A percentile compares a stretch with the other conserved stretches of the same genome.
These are phyloP conservation scores for Leptinotarsa lineolata DNA, from an alignment of 1,140 invertebrate species.

Conservation along the genomic window DNA sequence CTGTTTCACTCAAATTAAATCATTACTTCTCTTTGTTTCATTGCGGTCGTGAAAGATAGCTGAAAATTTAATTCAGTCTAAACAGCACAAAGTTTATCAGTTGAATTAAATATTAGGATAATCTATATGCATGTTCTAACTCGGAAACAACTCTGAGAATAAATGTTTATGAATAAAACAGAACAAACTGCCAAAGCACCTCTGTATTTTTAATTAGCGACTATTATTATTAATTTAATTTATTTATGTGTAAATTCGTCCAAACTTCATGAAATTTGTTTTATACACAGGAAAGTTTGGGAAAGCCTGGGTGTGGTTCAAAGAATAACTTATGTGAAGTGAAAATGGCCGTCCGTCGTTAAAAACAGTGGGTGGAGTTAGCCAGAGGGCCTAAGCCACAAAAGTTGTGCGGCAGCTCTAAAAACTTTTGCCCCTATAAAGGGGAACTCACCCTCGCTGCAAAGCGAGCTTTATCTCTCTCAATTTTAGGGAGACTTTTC, in stretches of 20 bases:
- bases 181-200: constrained; percentile 4
- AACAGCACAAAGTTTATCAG: constrained; percentile 3
- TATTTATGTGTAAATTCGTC: constrained; percentile 38
- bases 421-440: constrained; percentile 51
- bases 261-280: constrained; percentile 40
- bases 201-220: constrained; percentile 36
- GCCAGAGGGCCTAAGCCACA: constrained; percentile 52
- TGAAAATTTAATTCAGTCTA: background rate
- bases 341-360: constrained; percentile 54
- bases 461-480: constrained; percentile 48
- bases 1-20: background rate
- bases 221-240: constrained; percentile 42
- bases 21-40: background rate
- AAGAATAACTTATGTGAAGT: constrained; percentile 54
- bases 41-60: background rate
- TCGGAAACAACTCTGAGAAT: constrained; percentile 33
- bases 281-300: constrained; percentile 37
- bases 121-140: constrained; percentile 20
- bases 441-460: constrained; percentile 43
- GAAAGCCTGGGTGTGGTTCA: constrained; percentile 49
- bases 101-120: constrained; percentile 15
- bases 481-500: constrained; percentile 46
- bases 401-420: constrained; percentile 54
- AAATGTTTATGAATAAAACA: constrained; percentile 26
- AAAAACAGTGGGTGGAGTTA: constrained; percentile 55